A percentile compares a stretch with the other conserved stretches of the same genome.
These are phyloP conservation scores for Helicoverpa armigera DNA, from an alignment of 1,140 invertebrate genomes.

Conservation along the genomic window DNA sequence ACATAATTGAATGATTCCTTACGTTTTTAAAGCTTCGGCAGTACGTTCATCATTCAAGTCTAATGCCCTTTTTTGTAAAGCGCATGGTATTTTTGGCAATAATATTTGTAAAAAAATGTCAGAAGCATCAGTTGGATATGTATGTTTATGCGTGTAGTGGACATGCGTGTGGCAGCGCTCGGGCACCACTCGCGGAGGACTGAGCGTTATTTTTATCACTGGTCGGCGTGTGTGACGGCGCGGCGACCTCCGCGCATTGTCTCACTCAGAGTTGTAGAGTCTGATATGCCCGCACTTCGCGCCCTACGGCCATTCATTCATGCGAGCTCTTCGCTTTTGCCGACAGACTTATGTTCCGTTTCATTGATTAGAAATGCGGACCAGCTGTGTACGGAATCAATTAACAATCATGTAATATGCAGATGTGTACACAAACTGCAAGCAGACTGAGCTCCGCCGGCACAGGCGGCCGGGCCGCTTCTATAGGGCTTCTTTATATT, in stretches of 20 bases:
- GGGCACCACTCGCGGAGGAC: neutral
- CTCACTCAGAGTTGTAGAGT: neutral
- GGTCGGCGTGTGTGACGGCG: conserved; percentile 1
- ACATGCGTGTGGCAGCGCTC: neutral
- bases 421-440: neutral
- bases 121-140: neutral
- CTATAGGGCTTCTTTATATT: neutral
- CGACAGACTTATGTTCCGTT: conserved; percentile 5
- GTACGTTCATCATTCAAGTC: neutral
- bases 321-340: neutral
- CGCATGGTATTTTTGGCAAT: neutral
- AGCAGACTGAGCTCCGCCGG: neutral
- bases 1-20: conserved; percentile 15
- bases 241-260: conserved; percentile 15
- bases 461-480: neutral
- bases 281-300: neutral
- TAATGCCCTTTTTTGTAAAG: neutral
- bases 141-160: neutral
- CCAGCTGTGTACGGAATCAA: conserved; percentile 23
- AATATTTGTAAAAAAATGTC: too few species aligned
- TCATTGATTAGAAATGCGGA: conserved; percentile 32
- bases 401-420: conserved; percentile 34
- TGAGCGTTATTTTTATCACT: conserved; percentile 46
- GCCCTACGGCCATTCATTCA: conserved; percentile 13
- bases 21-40: neutral